These are phyloP conservation scores for Drosophila colorata DNA, from an alignment of 2,888 invertebrate species.

Conservation along the genomic window DNA sequence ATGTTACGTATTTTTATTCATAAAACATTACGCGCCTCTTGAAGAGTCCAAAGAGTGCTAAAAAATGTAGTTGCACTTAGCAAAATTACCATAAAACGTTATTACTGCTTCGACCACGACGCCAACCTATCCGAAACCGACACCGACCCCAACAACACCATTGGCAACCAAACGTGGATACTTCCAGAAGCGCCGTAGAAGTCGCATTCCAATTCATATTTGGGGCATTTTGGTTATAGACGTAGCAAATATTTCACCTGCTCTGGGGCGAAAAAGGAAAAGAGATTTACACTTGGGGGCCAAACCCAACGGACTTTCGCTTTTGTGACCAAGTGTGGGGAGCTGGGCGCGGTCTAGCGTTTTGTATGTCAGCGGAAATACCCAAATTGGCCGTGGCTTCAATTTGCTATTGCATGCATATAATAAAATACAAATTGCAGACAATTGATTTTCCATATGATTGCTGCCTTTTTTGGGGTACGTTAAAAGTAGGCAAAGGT, in stretches of 20 bases:
- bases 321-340: background rate
- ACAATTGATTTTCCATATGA: slow-evolving; percentile 78
- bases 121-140: slow-evolving; percentile 20
- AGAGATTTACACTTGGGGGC: slow-evolving; percentile 10
- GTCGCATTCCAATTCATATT: slow-evolving; percentile 68
- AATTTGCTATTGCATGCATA: slow-evolving; percentile 63
- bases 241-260: slow-evolving; percentile 18
- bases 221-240: slow-evolving; percentile 30
- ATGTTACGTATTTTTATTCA: slow-evolving; percentile 66
- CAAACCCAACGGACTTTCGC: background rate
- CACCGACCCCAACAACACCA: slow-evolving; percentile 9
- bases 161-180: slow-evolving; percentile 10
- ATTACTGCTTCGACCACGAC: slow-evolving; percentile 45
- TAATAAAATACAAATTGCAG: slow-evolving; percentile 75
- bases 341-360: slow-evolving; percentile 15
- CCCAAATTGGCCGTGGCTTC: slow-evolving; percentile 79
- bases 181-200: slow-evolving; percentile 2
- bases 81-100: slow-evolving; percentile 75
- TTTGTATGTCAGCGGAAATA: slow-evolving; percentile 72
- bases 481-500: slow-evolving; percentile 73
- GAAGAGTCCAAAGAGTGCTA: slow-evolving; percentile 23
- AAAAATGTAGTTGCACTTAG: slow-evolving; percentile 68
- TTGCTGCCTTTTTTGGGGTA: slow-evolving; percentile 45
- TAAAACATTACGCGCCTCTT: slow-evolving; percentile 55
- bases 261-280: background rate